Conservation (phyloP, 1,140 invertebrate species). For the Oreohelix idahoensis region DNA sequence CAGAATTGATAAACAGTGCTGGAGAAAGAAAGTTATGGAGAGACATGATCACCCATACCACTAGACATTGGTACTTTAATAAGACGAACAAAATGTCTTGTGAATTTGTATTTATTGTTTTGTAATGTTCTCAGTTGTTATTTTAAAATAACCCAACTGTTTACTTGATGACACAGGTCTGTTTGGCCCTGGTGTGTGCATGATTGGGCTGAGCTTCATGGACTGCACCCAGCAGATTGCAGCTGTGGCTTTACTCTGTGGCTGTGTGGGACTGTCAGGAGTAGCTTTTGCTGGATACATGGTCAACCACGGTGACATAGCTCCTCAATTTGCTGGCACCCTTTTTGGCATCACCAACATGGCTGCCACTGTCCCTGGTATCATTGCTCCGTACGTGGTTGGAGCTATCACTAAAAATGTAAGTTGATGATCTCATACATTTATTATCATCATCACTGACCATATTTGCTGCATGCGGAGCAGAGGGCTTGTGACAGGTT, state of each 20-base stretch:
- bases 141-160: no score
- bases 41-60: no score
- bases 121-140: no score
- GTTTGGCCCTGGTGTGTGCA: slow-evolving; percentile 54
- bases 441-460: no score
- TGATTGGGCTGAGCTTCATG: slow-evolving; percentile 55
- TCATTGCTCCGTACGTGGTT: slow-evolving; percentile 85
- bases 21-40: no score
- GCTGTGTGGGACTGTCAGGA: slow-evolving; percentile 58
- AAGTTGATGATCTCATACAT: slow-evolving; percentile 40
- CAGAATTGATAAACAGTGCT: no score
- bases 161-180: slow-evolving; percentile 47
- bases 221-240: slow-evolving; percentile 53
- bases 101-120: no score
- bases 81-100: no score
- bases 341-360: slow-evolving; percentile 92
- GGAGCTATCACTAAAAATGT: slow-evolving; percentile 80
- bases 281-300: slow-evolving; percentile 79
- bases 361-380: slow-evolving; percentile 89
- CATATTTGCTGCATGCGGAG: no score
- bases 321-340: slow-evolving; percentile 82
- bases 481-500: no score
- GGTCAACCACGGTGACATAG: slow-evolving; percentile 90
- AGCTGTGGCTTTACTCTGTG: slow-evolving; percentile 58
- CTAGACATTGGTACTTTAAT: no score